Percentiles rank a stretch among this genome's conserved stretches.
Evolutionary conservation across 2,797 vertebrate species (phyloP).

Genomic region (Aeoliscus strigatus): DNA sequence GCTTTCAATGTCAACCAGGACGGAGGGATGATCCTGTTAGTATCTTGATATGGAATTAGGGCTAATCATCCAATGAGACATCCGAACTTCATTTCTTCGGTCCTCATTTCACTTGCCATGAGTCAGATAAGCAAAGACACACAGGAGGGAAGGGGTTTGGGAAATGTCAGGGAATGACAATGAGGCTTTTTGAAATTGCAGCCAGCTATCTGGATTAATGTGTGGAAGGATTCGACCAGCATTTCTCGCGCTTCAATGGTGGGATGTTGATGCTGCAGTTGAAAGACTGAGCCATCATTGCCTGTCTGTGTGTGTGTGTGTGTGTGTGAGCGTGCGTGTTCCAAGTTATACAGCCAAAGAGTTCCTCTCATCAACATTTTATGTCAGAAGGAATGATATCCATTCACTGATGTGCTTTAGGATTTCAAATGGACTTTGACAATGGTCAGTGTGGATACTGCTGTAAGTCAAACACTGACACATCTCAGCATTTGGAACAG

Average conservation of each 20-base stretch:
- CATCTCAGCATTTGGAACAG: too few species aligned
- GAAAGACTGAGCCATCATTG: slow-evolving; percentile 37
- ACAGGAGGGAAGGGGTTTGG: slow-evolving; percentile 19
- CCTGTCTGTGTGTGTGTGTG: too few species aligned
- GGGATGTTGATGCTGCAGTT: slow-evolving; percentile 1
- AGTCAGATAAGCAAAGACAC: slow-evolving; percentile 53
- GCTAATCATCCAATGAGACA: slow-evolving; percentile 37
- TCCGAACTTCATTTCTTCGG: slow-evolving; percentile 40
- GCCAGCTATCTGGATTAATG: slow-evolving; percentile 46
- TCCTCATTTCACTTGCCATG: slow-evolving; percentile 49
- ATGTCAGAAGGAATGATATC: too few species aligned
- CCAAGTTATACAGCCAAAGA: too few species aligned
- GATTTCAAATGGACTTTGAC: too few species aligned
- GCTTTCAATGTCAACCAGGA: slow-evolving; percentile 27
- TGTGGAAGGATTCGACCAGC: slow-evolving; percentile 32
- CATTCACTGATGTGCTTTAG: too few species aligned
- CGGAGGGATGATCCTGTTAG: slow-evolving; percentile 11
- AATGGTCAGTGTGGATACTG: too few species aligned
- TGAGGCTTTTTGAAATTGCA: slow-evolving; percentile 56
- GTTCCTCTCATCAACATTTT: too few species aligned
- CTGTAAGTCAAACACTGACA: too few species aligned
- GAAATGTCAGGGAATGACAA: slow-evolving; percentile 60
- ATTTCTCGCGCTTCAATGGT: slow-evolving; percentile 12
- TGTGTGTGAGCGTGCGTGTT: too few species aligned
- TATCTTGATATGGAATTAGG: slow-evolving; percentile 30